phyloP scores from a whole-genome alignment of 2,797 vertebrate genomes.

The Numenius phaeopus region DNA sequence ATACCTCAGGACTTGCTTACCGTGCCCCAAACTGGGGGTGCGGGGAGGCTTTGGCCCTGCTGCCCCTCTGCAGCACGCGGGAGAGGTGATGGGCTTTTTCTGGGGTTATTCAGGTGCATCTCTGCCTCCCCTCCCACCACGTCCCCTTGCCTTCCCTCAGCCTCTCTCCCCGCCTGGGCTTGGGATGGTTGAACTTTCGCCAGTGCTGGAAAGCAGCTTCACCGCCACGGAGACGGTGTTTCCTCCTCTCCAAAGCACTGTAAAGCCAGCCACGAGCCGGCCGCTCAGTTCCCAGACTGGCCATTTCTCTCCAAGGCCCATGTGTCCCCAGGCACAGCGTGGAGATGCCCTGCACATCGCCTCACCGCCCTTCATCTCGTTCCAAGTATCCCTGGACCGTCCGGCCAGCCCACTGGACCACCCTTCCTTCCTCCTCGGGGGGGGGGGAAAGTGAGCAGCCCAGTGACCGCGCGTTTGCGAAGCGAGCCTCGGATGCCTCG shows the following conservation, averaged over 20 bases:
- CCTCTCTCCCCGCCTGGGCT: background rate
- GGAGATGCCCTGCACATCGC: background rate
- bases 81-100: background rate
- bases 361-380: background rate
- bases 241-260: background rate
- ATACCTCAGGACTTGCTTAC: rapidly evolving
- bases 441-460: background rate
- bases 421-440: background rate
- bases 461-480: rapidly evolving
- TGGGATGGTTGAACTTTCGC: background rate
- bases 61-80: background rate
- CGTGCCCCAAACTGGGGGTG: background rate
- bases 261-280: background rate
- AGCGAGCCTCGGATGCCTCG: rapidly evolving
- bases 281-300: background rate
- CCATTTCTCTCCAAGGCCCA: background rate
- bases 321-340: background rate
- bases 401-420: background rate
- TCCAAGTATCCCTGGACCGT: background rate
- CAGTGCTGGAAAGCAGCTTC: background rate
- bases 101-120: background rate
- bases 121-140: background rate
- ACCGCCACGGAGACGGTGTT: rapidly evolving
- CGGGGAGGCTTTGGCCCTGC: background rate
- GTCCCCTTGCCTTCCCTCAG: background rate